Percentiles rank a stretch among this genome's conserved stretches.
phyloP scores from a whole-genome alignment of 37 sponge, comb jelly and placozoan genomes.

The Cladorhizidae sp. region DNA sequence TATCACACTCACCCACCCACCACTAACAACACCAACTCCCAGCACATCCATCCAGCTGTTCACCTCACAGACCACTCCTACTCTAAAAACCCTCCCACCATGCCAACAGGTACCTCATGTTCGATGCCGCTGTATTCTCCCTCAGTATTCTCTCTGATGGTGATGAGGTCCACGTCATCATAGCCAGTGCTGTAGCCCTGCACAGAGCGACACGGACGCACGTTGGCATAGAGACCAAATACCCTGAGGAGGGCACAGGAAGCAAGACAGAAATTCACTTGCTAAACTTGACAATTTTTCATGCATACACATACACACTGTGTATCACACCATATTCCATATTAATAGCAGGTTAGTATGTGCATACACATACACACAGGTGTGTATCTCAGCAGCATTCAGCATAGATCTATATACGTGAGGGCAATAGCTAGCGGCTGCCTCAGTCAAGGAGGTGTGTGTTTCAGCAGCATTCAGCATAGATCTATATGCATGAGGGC shows the following conservation, averaged over 20 bases:
- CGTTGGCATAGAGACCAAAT: constrained; percentile 97
- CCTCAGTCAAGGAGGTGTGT: too few species aligned
- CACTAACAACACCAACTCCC: background rate
- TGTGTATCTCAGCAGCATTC: too few species aligned
- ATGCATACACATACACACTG: too few species aligned
- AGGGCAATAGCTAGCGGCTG: too few species aligned
- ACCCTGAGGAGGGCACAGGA: constrained; percentile 36
- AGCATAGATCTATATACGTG: too few species aligned
- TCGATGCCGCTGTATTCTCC: constrained; percentile 99
- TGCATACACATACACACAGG: background rate
- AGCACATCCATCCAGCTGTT: too few species aligned
- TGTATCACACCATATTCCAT: too few species aligned
- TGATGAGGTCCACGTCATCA: constrained; percentile 92
- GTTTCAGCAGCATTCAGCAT: too few species aligned
- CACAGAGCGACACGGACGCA: constrained; percentile 91
- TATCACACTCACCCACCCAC: constrained; percentile 3
- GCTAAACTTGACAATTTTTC: too few species aligned
- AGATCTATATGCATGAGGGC: too few species aligned
- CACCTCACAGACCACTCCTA: background rate
- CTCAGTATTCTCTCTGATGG: constrained; percentile 98
- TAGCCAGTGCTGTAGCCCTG: constrained; percentile 87
- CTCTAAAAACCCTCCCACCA: background rate
- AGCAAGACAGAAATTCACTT: background rate
- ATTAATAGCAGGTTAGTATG: too few species aligned
- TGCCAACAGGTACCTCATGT: constrained; percentile 77